Conservation (phyloP, 2,888 invertebrate genomes). For the Drosophila nr. medialis region DNA sequence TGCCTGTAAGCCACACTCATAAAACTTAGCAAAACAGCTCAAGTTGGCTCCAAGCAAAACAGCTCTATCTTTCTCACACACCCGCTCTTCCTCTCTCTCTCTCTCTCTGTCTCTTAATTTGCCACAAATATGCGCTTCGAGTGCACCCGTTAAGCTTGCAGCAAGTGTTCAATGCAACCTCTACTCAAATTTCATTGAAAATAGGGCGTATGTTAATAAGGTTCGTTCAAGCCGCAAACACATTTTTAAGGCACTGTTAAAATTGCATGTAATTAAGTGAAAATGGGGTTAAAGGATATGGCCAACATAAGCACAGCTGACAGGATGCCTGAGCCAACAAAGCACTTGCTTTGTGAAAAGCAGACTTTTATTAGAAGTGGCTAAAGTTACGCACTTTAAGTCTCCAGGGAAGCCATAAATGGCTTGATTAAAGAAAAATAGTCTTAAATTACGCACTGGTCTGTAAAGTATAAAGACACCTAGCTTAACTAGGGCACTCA, state of each 20-base stretch:
- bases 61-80: not conserved
- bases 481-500: not conserved
- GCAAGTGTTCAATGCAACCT: not conserved
- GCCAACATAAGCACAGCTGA: not conserved
- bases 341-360: not conserved
- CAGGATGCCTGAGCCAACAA: not conserved
- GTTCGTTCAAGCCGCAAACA: not conserved
- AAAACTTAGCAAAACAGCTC: conserved; percentile 68
- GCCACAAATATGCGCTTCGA: not conserved
- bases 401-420: not conserved
- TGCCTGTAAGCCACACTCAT: conserved; percentile 58
- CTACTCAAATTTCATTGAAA: not conserved
- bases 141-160: not conserved
- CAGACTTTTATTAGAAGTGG: not conserved
- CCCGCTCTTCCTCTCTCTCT: too few relatives aligned
- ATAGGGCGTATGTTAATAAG: not conserved
- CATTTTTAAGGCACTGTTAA: not conserved
- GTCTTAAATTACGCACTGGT: not conserved
- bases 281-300: not conserved
- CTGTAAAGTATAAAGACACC: not conserved
- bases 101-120: not conserved
- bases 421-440: not conserved
- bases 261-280: not conserved
- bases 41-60: conserved; percentile 28
- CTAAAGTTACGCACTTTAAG: not conserved